Conservation (phyloP, 2,797 vertebrate genomes). For the Mormyrus hasselquistii region DNA sequence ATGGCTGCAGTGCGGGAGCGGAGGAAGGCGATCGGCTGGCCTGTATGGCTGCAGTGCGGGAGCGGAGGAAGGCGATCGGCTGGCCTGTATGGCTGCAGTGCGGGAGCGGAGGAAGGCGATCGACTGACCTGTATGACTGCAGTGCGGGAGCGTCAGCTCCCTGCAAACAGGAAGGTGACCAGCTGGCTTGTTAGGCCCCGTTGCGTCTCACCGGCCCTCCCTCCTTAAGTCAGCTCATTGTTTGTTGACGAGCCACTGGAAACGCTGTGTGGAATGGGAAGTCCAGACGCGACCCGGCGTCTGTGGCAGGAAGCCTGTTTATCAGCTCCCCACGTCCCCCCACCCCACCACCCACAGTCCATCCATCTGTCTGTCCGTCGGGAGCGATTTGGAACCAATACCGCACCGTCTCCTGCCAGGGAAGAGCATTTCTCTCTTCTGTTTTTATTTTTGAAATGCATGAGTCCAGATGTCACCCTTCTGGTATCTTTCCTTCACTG, state of each 20-base stretch:
- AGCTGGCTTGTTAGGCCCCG: neutral
- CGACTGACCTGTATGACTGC: neutral
- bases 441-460: slow-evolving; percentile 25
- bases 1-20: too few species aligned
- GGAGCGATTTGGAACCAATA: neutral
- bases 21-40: too few species aligned
- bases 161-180: neutral
- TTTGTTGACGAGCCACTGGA: neutral
- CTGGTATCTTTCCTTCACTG: slow-evolving; percentile 15
- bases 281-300: neutral
- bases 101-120: neutral
- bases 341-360: neutral
- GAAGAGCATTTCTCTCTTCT: slow-evolving; percentile 49
- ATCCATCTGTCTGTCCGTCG: neutral
- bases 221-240: neutral
- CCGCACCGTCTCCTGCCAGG: slow-evolving; percentile 62
- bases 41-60: too few species aligned
- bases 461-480: slow-evolving; percentile 36
- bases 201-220: neutral
- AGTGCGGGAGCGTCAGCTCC: too few species aligned
- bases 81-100: too few species aligned
- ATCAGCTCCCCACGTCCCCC: neutral
- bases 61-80: neutral
- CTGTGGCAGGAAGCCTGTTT: neutral
- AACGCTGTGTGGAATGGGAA: slow-evolving; percentile 12